These are phyloP conservation scores for Corticium candelabrum DNA, from an alignment of 37 sponge, comb jelly and placozoan species.

Conservation along the genomic window DNA sequence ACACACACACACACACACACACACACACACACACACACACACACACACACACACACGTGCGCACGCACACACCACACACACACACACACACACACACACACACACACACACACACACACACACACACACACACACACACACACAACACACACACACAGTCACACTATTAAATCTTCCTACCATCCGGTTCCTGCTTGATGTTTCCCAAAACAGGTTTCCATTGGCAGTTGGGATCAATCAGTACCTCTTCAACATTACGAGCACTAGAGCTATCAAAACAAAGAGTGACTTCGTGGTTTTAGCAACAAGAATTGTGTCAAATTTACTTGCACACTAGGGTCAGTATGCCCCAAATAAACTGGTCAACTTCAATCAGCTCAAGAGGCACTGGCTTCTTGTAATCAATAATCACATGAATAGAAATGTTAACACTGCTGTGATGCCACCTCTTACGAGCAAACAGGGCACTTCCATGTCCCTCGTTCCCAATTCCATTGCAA, in stretches of 20 bases:
- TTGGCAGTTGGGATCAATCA: conserved; percentile 41
- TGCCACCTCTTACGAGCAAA: conserved; percentile 40
- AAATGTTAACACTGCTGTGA: neutral
- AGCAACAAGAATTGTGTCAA: no score
- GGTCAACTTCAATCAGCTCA: conserved; percentile 70
- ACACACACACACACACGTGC: no score
- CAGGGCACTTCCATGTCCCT: conserved; percentile 82
- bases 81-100: no score
- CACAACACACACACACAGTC: no score
- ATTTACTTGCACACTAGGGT: conserved; percentile 29
- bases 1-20: no score
- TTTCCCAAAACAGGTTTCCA: conserved; percentile 33
- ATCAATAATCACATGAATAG: neutral
- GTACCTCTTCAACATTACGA: conserved; percentile 63
- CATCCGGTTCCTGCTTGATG: neutral
- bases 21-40: no score
- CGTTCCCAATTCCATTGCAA: conserved; percentile 78
- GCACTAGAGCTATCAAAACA: no score
- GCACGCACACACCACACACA: no score
- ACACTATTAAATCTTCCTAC: no score
- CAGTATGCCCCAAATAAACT: conserved; percentile 63
- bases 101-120: no score
- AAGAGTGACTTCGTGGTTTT: no score
- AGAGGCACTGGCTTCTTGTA: conserved; percentile 37
- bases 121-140: no score